Percentiles rank a stretch among this genome's conserved stretches.
phyloP scores from a whole-genome alignment of 2,888 invertebrate species.

The Rotaria macrura region DNA sequence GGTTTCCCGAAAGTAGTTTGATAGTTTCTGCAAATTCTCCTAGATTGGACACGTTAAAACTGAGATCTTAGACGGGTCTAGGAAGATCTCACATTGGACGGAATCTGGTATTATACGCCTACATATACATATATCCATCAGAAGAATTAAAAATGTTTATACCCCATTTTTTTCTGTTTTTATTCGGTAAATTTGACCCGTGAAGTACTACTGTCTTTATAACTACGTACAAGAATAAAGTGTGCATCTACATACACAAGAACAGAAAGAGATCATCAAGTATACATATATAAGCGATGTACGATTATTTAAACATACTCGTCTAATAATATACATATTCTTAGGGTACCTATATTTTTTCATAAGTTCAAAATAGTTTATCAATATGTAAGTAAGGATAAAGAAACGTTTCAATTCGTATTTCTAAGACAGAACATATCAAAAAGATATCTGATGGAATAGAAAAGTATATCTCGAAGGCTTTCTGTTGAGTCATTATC shows the following conservation, averaged over 20 bases:
- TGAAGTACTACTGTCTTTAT: neutral
- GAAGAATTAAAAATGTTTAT: neutral
- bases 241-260: neutral
- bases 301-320: neutral
- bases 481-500: neutral
- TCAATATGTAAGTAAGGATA: neutral
- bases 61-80: too few species aligned
- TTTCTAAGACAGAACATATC: slow-evolving; percentile 3
- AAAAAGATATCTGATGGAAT: neutral
- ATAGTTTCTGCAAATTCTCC: too few species aligned
- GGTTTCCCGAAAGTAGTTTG: too few species aligned
- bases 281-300: neutral
- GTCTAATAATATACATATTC: neutral
- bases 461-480: neutral
- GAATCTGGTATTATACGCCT: too few species aligned
- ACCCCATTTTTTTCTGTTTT: neutral
- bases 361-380: neutral
- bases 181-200: neutral
- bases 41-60: too few species aligned
- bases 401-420: neutral
- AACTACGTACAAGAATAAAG: neutral
- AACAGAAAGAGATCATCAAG: neutral
- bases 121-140: neutral
- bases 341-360: neutral
- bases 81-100: too few species aligned